Evolutionary conservation across 2,888 invertebrate species (phyloP).

Genomic region (Sipha maydis): DNA sequence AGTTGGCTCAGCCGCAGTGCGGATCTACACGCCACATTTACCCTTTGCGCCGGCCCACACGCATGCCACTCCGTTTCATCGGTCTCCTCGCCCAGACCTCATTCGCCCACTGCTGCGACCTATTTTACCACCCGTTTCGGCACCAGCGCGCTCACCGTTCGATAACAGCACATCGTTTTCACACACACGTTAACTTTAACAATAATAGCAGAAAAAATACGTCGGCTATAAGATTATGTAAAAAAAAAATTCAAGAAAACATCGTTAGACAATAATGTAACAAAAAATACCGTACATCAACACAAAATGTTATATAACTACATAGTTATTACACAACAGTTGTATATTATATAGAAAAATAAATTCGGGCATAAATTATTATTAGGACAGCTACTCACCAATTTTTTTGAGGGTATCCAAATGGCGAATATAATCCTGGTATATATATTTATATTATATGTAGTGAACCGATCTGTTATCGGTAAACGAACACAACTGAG

Average conservation of each 20-base stretch:
- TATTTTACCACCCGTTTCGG: constrained; percentile 53
- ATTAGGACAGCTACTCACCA: neutral
- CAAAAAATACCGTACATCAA: neutral
- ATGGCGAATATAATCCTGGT: too few relatives aligned
- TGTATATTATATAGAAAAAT: neutral
- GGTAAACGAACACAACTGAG: too few relatives aligned
- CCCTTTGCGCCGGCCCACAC: constrained; percentile 23
- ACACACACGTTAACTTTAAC: constrained; percentile 36
- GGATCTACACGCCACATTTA: constrained; percentile 44
- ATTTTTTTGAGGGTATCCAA: neutral
- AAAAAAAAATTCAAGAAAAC: neutral
- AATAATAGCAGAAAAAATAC: neutral
- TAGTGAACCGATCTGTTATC: too few relatives aligned
- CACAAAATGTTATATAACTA: constrained; percentile 15
- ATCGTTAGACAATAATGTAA: neutral
- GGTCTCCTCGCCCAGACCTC: neutral
- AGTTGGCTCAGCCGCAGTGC: constrained; percentile 59
- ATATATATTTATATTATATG: too few relatives aligned
- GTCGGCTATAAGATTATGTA: constrained; percentile 4
- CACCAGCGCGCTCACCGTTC: constrained; percentile 52
- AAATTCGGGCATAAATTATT: too few relatives aligned
- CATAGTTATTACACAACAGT: constrained; percentile 1
- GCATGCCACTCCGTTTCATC: neutral
- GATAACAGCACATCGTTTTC: constrained; percentile 50
- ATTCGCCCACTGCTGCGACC: constrained; percentile 41